Base-by-base conservation (phyloP, 2,888 invertebrate genomes). In the Xylota segnis region DNA sequence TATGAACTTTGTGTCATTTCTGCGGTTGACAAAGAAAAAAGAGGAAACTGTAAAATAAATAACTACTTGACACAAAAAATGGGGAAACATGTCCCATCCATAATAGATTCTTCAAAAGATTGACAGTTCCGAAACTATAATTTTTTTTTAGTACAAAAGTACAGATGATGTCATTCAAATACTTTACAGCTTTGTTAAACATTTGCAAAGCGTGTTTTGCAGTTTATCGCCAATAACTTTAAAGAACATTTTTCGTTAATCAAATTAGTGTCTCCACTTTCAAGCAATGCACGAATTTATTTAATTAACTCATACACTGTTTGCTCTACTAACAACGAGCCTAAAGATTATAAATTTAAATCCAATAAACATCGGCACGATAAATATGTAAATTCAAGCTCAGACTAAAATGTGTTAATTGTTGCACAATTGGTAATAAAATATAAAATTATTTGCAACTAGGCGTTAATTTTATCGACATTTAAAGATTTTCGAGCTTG, bases 231-330 rank as follows among this genome's bases (percentile, higher is more conserved):
- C 23, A n/a, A 40, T 12, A 34, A n/a, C 16, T 2, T 50, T 27
- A 37, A 27, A 40, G 40, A 68, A 27, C 52, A n/a, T 0, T 52
- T 37, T 52, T 52, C 37, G 47, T 65, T 65, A 66, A 52, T 66
- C 23, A 37, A 66, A 52, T 66, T 66, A 52, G 50, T 47, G 6
- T 47, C n/a, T 6, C 16, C 40, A 14, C 5, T 16, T n/a, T 68
- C 18, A 14, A 27, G 14, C 23, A 40, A 43, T 29, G 23, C 27
- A 29, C 40, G 37, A 18, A 18, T 43, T 54, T 68, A 29, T 68
- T 54, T 54, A 6, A 5, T 23, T 40, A 12, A 0, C 65, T 12
- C 18, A 34, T 58, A 37, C 5, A 18, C 34, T 34, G 0, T 10
- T 34, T 16, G 65, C 34, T 50, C 50, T 50, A 50, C n/a, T 34